Base-by-base conservation (phyloP, 1,140 invertebrate species). In the Alviniconcha marisindica region DNA sequence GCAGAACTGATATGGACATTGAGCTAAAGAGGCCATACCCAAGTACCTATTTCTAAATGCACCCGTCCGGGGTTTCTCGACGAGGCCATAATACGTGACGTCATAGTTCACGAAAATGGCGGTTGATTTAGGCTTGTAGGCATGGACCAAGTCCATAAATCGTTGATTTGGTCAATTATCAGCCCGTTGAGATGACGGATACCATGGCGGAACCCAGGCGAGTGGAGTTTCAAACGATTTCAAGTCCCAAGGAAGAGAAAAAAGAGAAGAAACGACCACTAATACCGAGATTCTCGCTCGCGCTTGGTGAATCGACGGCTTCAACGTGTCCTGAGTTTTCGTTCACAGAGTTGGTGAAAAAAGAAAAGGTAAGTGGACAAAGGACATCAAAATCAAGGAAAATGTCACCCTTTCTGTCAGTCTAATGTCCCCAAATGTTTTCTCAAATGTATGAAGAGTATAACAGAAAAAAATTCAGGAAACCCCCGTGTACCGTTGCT, bases 281-380 rank as follows among this genome's bases (percentile, higher is more conserved):
- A 88, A 94, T 95, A 71, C 92, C 94, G 82, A 94, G 95, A 83
- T 95, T 96, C 90, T 91, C 92, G 73, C 90, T 96, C 84, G 93
- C 93, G 88, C 93, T 96, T 82, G 92, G 93, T 77, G 95, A 95
- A 90, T 95, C 95, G 21, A 95, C 95, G 90, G 95, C 95, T 90
- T 93, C 94, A 92, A 94, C 94, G 92, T 95, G 94, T 93, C 94
- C 95, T 78, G 95, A 95, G 93, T 95, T 94, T 93, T 95, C 95
- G 92, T 96, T 95, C 93, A 93, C 93, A 88, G 94, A 95, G 86
- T 94, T 95, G 87, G 91, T 95, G 87, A 94, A 94, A 92, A 90
- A 93, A 89, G 94, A 93, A 88, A 94, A 95, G 94, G 95, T 95
- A 93, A 95, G 94, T 94, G 89, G 91, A 79, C 77, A 92, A 88